phyloP scores from a whole-genome alignment of 2,888 invertebrate genomes.

The Rhamnusium bicolor region DNA sequence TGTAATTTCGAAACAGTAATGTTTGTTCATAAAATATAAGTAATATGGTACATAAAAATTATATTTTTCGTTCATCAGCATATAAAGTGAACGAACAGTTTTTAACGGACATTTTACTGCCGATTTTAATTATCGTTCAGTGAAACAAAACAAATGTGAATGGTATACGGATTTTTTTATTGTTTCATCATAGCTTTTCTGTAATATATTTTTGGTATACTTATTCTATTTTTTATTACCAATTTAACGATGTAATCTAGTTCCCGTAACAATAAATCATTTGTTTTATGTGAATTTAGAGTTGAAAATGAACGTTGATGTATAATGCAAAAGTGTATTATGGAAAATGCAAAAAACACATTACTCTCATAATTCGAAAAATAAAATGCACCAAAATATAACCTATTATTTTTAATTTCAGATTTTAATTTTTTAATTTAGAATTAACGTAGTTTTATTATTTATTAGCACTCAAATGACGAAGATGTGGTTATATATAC shows the following conservation, averaged over 20 bases:
- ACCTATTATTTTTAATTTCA: background rate
- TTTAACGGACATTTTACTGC: slow-evolving; percentile 21
- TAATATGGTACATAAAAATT: no score
- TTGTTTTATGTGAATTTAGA: background rate
- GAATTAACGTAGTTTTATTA: no score
- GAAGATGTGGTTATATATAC: no score
- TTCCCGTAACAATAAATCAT: background rate
- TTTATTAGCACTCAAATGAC: no score
- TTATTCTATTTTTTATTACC: background rate
- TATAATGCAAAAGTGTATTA: background rate
- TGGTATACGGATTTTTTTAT: background rate
- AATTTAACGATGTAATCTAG: background rate
- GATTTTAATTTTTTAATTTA: no score
- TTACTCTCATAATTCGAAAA: background rate
- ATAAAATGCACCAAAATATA: background rate
- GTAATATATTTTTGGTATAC: background rate
- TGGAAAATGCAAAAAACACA: background rate
- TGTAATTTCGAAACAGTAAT: background rate
- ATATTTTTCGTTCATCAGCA: no score
- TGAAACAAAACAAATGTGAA: slow-evolving; percentile 18
- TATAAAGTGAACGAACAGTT: no score
- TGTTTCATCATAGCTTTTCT: slow-evolving; percentile 10
- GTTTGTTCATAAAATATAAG: no score
- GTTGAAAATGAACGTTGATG: slow-evolving; percentile 1
- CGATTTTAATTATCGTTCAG: slow-evolving; percentile 14